Evolutionary conservation across 2,888 invertebrate genomes (phyloP), one percentile per base, ranked within the genome.

Genomic region (Griposia aprilina): DNA sequence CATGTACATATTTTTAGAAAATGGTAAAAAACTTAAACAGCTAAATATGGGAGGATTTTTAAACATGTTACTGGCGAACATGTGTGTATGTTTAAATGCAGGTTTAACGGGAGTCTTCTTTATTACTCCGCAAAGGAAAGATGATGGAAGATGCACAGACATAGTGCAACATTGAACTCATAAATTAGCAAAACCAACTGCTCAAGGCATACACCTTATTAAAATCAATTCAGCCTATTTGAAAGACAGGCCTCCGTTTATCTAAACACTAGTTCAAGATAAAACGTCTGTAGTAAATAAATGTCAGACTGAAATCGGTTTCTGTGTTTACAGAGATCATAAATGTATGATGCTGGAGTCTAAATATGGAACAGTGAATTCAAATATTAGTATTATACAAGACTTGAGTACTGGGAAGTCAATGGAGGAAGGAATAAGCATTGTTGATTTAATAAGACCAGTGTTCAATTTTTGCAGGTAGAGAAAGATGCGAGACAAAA

Each of bases 271-370:
- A 79, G 65, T 78, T 57, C 50, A 78, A 60, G 63, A 74, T 68
- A 41, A 75, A 79, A 66, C 66, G 77, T 50, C 55, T 63, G 57
- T 55, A 80, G 69, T 78, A 77, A 78, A 87, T 84, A 80, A 74
- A 83, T 71, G 65, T 66, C 57, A 23, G 55, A 71, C 70, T 70
- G 80, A 74, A 82, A 83, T 78, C 74, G 76, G 66, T 78, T 67
- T 59, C 48, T 67, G 68, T 80, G 82, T 89, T 82, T 83, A 82
- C 74, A 69, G 5, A 78, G 79, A 85, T 88, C 84, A 88, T 79
- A 85, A 80, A 68, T 74, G 76, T 79, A 76, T 76, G 74, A 79
- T 82, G 74, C 66, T 62, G 50, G 65, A 71, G 60, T 80, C 75
- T 86, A 86, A 84, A 85, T 84, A 82, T 59, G 68, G 67, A 88